Evolutionary conservation across 2,888 invertebrate genomes (phyloP), one percentile per base, ranked within the genome.

Genomic region (Hedychridium roseum): DNA sequence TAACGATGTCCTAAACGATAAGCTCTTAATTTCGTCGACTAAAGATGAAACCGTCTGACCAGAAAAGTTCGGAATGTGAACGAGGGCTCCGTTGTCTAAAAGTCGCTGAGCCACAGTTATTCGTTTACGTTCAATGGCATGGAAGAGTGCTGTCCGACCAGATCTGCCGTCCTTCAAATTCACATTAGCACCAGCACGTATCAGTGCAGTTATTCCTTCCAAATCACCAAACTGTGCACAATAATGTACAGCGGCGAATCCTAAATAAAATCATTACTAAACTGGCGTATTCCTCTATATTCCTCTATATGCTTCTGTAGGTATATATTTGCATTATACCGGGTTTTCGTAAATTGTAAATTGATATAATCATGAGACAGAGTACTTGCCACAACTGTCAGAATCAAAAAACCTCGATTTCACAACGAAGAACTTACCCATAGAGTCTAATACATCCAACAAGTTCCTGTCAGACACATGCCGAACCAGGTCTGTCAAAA

Each of bases 121-220:
- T 6, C 66, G 47, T 7, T 57, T 40, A 36, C 70, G 67, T 43
- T 77, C 75, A 1, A 77, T 18, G 1, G 77, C 74, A 36, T 73
- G 69, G 54, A 78, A 78, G 2, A 78, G 50, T 3, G 78, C 43
- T 0, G 78, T 76, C 49, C 70, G 63, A 11, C 78, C 78, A 1
- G 75, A 74, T 50, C 66, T 71, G 12, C 51, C 54, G 30, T 78
- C 78, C 4, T 52, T 62, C 2, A 72, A 31, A 59, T 78, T 71
- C 2, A 73, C 41, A 20, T 73, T 55, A 0, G 68, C 72, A 2
- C 68, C 70, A 2, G 54, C 54, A 15, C 37, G n/a, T 15, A 73
- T 5, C 5, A 78, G 56, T 3, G 54, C 47, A 1, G 9, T 43
- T 0, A 65, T 49, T 7, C 72, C 74, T 14, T 64, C 43, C 1